These are phyloP conservation scores for Macrosteles quadrilineatus DNA, from an alignment of 1,140 invertebrate genomes.

Conservation along the genomic window DNA sequence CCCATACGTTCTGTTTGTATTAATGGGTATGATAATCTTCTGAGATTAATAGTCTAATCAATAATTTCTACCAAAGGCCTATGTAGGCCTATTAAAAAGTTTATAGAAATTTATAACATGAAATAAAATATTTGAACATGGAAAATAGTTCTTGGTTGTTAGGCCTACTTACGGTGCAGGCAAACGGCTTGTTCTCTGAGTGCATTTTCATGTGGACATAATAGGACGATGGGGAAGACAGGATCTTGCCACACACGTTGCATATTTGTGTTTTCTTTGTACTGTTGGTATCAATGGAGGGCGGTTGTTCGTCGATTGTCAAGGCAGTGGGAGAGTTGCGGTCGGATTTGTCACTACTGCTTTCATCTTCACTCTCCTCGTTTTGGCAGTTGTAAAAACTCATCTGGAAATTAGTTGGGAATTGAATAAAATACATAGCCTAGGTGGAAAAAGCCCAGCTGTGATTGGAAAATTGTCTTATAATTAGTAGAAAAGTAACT, in stretches of 20 bases:
- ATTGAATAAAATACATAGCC: too few species aligned
- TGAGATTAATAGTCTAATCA: too few species aligned
- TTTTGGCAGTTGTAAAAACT: conserved; percentile 19
- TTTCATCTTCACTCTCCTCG: conserved; percentile 10
- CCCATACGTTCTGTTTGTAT: too few species aligned
- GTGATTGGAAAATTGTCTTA: too few species aligned
- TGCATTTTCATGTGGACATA: conserved; percentile 81
- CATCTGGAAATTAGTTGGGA: background rate
- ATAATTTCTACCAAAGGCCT: too few species aligned
- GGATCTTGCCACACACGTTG: conserved; percentile 73
- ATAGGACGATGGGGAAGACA: conserved; percentile 73
- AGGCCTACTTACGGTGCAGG: conserved; percentile 67
- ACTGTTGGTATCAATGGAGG: conserved; percentile 21
- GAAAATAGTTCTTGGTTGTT: too few species aligned
- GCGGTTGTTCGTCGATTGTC: conserved; percentile 6
- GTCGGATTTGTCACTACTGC: conserved; percentile 11
- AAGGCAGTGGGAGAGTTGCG: background rate
- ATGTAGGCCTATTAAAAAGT: too few species aligned
- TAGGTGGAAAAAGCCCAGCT: too few species aligned
- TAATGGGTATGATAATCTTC: too few species aligned
- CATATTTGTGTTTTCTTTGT: conserved; percentile 52
- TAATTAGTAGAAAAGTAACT: too few species aligned
- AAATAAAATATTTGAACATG: too few species aligned
- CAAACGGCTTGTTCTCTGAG: conserved; percentile 74
- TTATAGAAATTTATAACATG: too few species aligned